phyloP scores from a whole-genome alignment of 2,113 vertebrate species.

The Xyliphius kryptos region DNA sequence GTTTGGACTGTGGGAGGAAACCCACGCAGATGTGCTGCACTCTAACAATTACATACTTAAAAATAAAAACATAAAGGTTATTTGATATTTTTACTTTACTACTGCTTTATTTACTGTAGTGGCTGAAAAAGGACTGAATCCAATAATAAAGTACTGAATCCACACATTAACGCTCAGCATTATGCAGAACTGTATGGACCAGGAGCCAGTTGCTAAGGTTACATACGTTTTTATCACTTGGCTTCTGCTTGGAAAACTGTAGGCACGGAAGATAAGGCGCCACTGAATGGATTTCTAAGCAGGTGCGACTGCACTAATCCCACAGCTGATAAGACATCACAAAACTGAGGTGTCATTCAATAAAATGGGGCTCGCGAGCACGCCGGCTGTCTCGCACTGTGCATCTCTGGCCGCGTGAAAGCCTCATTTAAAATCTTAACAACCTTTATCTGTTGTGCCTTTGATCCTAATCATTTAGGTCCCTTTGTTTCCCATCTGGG shows the following conservation, averaged over 20 bases:
- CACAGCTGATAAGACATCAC: constrained; percentile 43
- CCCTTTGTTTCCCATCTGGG: constrained; percentile 27
- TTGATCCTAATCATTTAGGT: constrained; percentile 30
- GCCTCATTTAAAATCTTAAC: constrained; percentile 39
- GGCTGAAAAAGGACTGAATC: constrained; percentile 16
- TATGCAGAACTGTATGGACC: constrained; percentile 14
- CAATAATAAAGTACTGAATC: constrained; percentile 15
- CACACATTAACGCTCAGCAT: constrained; percentile 1
- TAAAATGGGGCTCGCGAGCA: constrained; percentile 35
- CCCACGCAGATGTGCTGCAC: too few relatives aligned
- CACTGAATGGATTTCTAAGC: constrained; percentile 46
- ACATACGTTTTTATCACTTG: constrained; percentile 36
- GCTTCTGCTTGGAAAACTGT: constrained; percentile 39
- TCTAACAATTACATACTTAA: too few relatives aligned
- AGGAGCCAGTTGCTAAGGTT: constrained; percentile 45
- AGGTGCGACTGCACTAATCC: constrained; percentile 37
- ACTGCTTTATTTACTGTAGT: not conserved
- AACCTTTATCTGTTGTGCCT: constrained; percentile 31
- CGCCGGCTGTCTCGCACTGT: not conserved
- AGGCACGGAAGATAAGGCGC: constrained; percentile 40
- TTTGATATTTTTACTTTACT: too few relatives aligned
- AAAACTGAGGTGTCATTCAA: constrained; percentile 44
- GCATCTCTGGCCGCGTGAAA: constrained; percentile 22
- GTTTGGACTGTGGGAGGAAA: too few relatives aligned
- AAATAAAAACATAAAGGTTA: too few relatives aligned